These are phyloP conservation scores for Lerema accius DNA, from an alignment of 1,140 invertebrate genomes.

Conservation along the genomic window DNA sequence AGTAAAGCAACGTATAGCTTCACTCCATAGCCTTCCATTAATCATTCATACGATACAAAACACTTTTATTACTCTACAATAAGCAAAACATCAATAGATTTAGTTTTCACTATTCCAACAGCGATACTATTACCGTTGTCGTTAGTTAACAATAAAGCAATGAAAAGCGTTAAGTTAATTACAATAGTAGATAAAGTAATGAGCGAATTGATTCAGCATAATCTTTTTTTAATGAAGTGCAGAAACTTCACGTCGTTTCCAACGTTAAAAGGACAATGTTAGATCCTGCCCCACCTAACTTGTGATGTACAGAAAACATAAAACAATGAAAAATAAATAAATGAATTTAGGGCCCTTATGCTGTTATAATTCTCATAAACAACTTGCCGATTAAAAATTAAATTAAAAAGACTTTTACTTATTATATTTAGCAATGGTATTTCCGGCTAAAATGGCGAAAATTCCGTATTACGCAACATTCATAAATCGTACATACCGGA, in stretches of 20 bases:
- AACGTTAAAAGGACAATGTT: conserved; percentile 15
- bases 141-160: not conserved
- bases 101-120: conserved; percentile 4
- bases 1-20: conserved; percentile 13
- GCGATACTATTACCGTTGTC: conserved; percentile 2
- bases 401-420: no score
- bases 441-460: no score
- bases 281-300: no score
- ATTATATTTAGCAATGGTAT: no score
- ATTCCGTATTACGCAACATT: no score
- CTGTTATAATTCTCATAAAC: no score
- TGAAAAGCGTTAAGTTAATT: not conserved
- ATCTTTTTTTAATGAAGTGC: conserved; percentile 22
- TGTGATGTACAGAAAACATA: no score
- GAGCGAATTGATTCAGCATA: conserved; percentile 6
- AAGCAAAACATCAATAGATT: not conserved
- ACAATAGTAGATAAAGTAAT: conserved; percentile 3
- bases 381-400: no score
- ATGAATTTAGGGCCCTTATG: no score
- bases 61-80: conserved; percentile 3
- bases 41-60: conserved; percentile 9
- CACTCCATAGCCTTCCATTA: conserved; percentile 4
- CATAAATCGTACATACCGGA: no score
- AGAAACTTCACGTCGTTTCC: conserved; percentile 25
- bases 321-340: no score